Evolutionary conservation across 2,888 invertebrate genomes (phyloP), one percentile per base, ranked within the genome.

Genomic region (Capitulum mitella): DNA sequence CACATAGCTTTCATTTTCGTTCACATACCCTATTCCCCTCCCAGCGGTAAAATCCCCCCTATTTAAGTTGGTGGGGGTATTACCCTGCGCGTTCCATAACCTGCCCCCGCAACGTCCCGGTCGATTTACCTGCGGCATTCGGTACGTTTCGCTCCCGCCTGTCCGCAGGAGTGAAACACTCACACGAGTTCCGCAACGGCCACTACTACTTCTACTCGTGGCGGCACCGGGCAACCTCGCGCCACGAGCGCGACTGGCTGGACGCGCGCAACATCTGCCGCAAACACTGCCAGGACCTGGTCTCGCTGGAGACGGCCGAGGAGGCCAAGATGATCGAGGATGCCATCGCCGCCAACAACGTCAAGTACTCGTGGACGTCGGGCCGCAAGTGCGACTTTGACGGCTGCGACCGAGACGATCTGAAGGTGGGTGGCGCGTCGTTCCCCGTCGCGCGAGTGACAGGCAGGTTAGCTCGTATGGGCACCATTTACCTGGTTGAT

Each of bases 381-480:
- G 95, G 95, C 0, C 91, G 95, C 82, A 94, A 95, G 86, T 95
- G 95, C 84, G 95, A 95, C 87, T 95, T 95, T 85, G 94, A 94
- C 85, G 95, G 95, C 76, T 95, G 93, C 86, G 93, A 93, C 87
- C 89, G 93, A 79, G 87, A 91, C 77, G 93, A 93, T 75, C 79
- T 82, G 54, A 77, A 76, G 76, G 76, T 76, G 16, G 8, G n/a
- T n/a, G n/a, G n/a, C n/a, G n/a, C n/a, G n/a, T n/a, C n/a, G n/a
- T n/a, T n/a, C n/a, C n/a, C n/a, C n/a, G n/a, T n/a, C n/a, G n/a
- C n/a, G 43, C 51, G 14, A 51, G 51, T 43, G 43, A 12, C 6
- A 12, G 43, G 43, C 43, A 12, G 12, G 43, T 43, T 12, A 43
- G 12, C 6, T 12, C 43, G 43, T 12, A 12, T 8, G 12, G 43